phyloP scores from a whole-genome alignment of 1,140 invertebrate genomes.

The Eupristina koningsbergeri region DNA sequence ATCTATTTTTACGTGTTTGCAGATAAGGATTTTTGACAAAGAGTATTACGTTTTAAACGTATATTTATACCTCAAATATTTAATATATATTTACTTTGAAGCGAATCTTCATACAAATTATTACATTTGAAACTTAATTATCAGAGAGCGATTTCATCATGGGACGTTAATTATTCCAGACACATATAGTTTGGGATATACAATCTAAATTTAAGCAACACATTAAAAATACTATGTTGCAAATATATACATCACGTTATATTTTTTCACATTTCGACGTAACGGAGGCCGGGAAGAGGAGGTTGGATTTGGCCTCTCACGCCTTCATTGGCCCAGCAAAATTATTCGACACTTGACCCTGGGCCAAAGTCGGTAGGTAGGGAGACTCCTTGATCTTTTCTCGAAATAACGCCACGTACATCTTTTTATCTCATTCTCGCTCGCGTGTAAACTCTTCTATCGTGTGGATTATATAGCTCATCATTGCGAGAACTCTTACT shows the following conservation, averaged over 20 bases:
- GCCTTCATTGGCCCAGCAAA: constrained; percentile 12
- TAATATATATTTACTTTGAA: neutral
- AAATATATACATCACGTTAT: constrained; percentile 6
- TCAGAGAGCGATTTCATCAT: neutral
- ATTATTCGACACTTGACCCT: constrained; percentile 40
- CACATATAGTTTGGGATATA: neutral
- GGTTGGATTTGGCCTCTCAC: neutral
- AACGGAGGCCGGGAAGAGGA: neutral
- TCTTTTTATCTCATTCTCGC: constrained; percentile 17
- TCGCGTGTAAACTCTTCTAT: neutral
- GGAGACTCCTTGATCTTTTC: constrained; percentile 1
- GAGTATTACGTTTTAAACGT: neutral
- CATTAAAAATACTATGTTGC: neutral
- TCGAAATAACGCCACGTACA: constrained; percentile 24
- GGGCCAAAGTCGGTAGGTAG: constrained; percentile 20
- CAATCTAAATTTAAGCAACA: neutral
- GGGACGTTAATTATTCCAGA: neutral
- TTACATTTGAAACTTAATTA: neutral
- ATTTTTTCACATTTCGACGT: neutral
- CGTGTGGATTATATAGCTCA: constrained; percentile 3
- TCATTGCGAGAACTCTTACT: neutral
- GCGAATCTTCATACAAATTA: neutral
- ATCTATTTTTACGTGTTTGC: neutral
- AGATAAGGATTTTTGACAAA: neutral
- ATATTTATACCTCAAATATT: neutral